Evolutionary conservation across 2,797 vertebrate genomes (phyloP).

Genomic region (Enteromius trimaculatus): DNA sequence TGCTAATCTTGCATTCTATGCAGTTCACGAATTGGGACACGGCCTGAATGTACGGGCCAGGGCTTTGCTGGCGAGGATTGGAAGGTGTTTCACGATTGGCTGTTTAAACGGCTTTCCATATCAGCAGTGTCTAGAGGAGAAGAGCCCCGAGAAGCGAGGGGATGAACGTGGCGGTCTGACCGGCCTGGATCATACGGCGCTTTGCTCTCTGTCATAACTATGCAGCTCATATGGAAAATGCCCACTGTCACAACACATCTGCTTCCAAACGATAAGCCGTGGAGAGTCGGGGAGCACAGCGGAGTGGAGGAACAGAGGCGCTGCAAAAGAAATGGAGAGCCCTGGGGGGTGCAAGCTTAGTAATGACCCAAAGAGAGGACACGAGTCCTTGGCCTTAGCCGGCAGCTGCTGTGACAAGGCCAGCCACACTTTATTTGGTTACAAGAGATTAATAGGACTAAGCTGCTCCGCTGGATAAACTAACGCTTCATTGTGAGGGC

Average conservation of each 20-base stretch:
- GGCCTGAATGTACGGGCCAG: neutral
- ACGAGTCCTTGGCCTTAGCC: constrained; percentile 42
- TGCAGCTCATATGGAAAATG: constrained; percentile 48
- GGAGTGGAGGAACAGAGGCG: constrained; percentile 19
- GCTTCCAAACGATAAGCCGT: constrained; percentile 45
- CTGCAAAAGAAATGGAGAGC: constrained; percentile 41
- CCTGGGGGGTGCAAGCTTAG: constrained; percentile 35
- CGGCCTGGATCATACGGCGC: constrained; percentile 30
- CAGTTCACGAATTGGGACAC: neutral
- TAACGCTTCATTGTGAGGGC: constrained; percentile 45
- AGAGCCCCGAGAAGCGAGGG: neutral
- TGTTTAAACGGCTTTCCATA: constrained; percentile 41
- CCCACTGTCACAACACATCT: constrained; percentile 49
- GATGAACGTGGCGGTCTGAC: constrained; percentile 21
- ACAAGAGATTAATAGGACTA: constrained; percentile 59
- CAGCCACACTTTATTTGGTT: constrained; percentile 55
- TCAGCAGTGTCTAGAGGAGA: constrained; percentile 32
- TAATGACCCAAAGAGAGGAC: constrained; percentile 53
- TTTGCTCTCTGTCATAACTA: constrained; percentile 44
- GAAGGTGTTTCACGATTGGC: constrained; percentile 42
- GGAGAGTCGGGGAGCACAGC: constrained; percentile 14
- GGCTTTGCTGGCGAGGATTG: constrained; percentile 28
- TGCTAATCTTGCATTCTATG: constrained; percentile 25
- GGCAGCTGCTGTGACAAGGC: constrained; percentile 16
- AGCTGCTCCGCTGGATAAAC: constrained; percentile 60